phyloP scores from a whole-genome alignment of 1,140 invertebrate genomes.

The Sipha flava region DNA sequence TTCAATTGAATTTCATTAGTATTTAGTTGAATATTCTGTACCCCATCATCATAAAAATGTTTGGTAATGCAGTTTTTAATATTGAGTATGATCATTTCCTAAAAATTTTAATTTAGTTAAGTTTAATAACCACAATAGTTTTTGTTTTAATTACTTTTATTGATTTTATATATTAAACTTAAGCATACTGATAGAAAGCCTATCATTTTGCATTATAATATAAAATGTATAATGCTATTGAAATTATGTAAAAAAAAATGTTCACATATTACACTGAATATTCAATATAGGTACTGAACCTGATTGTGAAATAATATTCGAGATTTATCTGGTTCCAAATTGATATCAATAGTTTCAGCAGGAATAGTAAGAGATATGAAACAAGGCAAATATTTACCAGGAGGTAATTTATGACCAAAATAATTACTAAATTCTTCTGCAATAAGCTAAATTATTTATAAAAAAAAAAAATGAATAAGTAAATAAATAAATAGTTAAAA shows the following conservation, averaged over 20 bases:
- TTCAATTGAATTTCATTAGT: neutral
- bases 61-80: neutral
- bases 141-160: neutral
- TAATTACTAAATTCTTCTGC: slow-evolving; percentile 35
- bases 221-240: too few relatives aligned
- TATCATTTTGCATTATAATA: too few relatives aligned
- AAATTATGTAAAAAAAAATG: too few relatives aligned
- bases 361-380: slow-evolving; percentile 47
- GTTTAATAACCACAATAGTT: too few relatives aligned
- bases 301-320: slow-evolving; percentile 50
- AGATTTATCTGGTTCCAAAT: slow-evolving; percentile 59
- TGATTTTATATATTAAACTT: too few relatives aligned
- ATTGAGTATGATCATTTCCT: neutral
- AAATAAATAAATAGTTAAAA: neutral
- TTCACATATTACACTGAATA: too few relatives aligned
- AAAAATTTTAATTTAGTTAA: neutral
- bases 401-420: slow-evolving; percentile 37
- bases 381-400: slow-evolving; percentile 46
- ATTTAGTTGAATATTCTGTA: neutral
- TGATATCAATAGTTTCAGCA: slow-evolving; percentile 50
- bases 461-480: neutral
- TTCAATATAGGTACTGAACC: slow-evolving; percentile 33
- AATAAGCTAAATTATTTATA: slow-evolving; percentile 33
- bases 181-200: too few relatives aligned
- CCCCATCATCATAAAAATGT: neutral